Evolutionary conservation across 2,888 invertebrate species (phyloP).

Genomic region (Mongoloraphidia duomilia): DNA sequence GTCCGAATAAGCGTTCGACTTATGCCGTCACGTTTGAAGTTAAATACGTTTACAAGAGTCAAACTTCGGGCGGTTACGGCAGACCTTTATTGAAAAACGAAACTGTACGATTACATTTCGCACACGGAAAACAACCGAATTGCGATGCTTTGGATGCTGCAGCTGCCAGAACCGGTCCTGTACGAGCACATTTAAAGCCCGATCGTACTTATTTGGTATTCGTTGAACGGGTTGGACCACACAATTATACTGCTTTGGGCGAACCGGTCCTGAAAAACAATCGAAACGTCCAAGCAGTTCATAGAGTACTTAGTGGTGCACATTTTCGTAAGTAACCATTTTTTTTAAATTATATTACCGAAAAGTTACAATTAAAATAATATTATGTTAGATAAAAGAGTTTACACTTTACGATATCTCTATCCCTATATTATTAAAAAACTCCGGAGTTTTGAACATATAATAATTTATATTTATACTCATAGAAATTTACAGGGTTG

Average conservation of each 20-base stretch:
- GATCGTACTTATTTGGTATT: slow-evolving; percentile 44
- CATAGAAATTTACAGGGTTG: too few species aligned
- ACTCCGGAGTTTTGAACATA: too few species aligned
- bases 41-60: slow-evolving; percentile 44
- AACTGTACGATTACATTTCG: slow-evolving; percentile 36
- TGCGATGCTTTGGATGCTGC: slow-evolving; percentile 22
- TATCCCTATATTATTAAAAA: too few species aligned
- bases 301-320: neutral
- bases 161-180: slow-evolving; percentile 26
- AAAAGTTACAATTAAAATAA: too few species aligned
- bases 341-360: too few species aligned
- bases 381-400: too few species aligned
- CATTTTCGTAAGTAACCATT: too few species aligned
- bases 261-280: slow-evolving; percentile 32
- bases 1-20: slow-evolving; percentile 36
- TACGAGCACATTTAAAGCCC: slow-evolving; percentile 39
- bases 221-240: slow-evolving; percentile 39
- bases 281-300: slow-evolving; percentile 14
- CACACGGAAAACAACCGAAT: slow-evolving; percentile 19
- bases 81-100: slow-evolving; percentile 31
- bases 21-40: slow-evolving; percentile 54
- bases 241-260: slow-evolving; percentile 40
- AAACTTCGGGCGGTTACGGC: slow-evolving; percentile 29
- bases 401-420: too few species aligned
- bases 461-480: too few species aligned